Percentiles rank a stretch among this genome's conserved stretches.
Conservation (phyloP, 2,888 invertebrate genomes). For the Lingula anatina region DNA sequence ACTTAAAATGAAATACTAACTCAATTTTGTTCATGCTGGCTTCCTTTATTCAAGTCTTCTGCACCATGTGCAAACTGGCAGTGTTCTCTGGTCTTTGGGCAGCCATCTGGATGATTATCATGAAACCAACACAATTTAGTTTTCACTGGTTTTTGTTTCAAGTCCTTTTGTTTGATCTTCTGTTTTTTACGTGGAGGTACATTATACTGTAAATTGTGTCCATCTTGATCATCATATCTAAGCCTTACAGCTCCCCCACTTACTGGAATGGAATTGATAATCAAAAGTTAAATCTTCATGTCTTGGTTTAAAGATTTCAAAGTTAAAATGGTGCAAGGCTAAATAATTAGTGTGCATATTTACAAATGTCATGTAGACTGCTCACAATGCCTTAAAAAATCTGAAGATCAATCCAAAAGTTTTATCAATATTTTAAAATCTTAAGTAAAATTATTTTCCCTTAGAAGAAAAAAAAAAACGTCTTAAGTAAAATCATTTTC, state of each 20-base stretch:
- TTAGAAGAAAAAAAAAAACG: background rate
- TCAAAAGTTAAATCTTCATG: too few relatives aligned
- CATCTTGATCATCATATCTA: too few relatives aligned
- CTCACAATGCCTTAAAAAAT: too few relatives aligned
- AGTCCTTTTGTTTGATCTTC: constrained; percentile 6
- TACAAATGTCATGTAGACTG: too few relatives aligned
- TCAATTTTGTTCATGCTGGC: background rate
- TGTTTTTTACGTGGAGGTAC: constrained; percentile 4
- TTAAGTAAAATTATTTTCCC: background rate
- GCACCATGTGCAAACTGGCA: constrained; percentile 71
- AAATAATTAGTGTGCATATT: too few relatives aligned
- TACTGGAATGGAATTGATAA: constrained; percentile 23
- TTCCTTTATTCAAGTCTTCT: constrained; percentile 17
- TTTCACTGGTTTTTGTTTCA: constrained; percentile 19
- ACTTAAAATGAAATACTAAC: too few relatives aligned
- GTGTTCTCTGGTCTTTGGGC: constrained; percentile 62
- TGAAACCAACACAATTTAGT: constrained; percentile 72
- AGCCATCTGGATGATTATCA: constrained; percentile 79
- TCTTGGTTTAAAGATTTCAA: background rate
- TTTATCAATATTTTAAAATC: too few relatives aligned
- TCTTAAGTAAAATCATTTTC: background rate
- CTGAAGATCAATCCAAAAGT: background rate
- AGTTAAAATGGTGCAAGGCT: background rate
- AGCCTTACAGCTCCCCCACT: constrained; percentile 35
- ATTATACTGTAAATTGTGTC: constrained; percentile 3